These are phyloP conservation scores for Apamea anceps DNA, from an alignment of 2,888 invertebrate species.

Conservation along the genomic window DNA sequence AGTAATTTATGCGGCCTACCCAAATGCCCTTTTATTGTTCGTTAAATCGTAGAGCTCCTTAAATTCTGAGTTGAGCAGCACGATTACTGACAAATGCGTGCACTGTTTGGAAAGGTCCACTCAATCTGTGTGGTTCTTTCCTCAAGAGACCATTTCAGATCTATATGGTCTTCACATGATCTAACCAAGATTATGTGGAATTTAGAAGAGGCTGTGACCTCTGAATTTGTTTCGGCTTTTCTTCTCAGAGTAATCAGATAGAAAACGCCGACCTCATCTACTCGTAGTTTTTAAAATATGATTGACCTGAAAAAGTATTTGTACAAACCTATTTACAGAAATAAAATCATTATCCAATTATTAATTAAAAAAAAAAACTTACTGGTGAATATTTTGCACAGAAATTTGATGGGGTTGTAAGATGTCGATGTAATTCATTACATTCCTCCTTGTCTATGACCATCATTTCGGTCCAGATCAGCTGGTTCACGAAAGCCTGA, in stretches of 20 bases:
- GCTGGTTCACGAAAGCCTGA: slow-evolving; percentile 67
- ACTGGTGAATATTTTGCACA: slow-evolving; percentile 78
- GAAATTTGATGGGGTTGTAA: slow-evolving; percentile 77
- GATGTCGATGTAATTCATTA: slow-evolving; percentile 55
- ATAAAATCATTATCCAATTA: not conserved
- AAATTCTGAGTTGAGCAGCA: too few species aligned
- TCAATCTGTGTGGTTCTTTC: not conserved
- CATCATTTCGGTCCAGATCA: slow-evolving; percentile 76
- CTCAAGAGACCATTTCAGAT: not conserved
- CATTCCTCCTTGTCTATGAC: slow-evolving; percentile 73
- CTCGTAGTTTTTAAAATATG: not conserved
- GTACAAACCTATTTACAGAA: not conserved
- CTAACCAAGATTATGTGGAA: not conserved
- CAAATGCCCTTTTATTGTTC: too few species aligned
- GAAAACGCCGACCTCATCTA: not conserved
- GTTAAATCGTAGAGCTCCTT: too few species aligned
- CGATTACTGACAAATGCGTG: too few species aligned
- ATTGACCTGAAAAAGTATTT: not conserved
- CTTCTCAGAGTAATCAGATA: not conserved
- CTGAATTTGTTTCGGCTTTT: not conserved
- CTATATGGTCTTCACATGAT: too few species aligned
- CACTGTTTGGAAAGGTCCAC: too few species aligned
- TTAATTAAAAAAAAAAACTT: slow-evolving; percentile 56
- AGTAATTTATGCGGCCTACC: not conserved
- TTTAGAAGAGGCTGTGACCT: not conserved